phyloP scores from a whole-genome alignment of 2,113 vertebrate genomes.

The Struthio camelus region DNA sequence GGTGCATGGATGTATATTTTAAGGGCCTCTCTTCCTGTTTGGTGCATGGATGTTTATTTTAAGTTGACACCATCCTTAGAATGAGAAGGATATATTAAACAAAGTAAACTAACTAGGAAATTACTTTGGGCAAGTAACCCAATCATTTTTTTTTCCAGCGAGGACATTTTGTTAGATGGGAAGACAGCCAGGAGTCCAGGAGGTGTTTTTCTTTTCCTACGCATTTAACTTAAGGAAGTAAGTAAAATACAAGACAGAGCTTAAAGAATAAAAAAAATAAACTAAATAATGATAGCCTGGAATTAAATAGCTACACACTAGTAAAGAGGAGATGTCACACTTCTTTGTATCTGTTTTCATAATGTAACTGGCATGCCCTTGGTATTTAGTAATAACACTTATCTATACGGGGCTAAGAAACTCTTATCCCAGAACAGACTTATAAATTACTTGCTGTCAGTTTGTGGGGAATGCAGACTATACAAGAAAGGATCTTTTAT shows the following conservation, averaged over 20 bases:
- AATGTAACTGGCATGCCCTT: not conserved
- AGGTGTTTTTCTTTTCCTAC: slow-evolving; percentile 25
- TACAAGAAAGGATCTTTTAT: slow-evolving; percentile 1
- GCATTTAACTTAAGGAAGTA: slow-evolving; percentile 59
- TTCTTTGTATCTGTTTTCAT: not conserved
- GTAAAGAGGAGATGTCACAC: not conserved
- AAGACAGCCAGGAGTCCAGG: slow-evolving; percentile 40
- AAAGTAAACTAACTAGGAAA: slow-evolving; percentile 31
- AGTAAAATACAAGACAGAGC: slow-evolving; percentile 34
- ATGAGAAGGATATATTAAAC: slow-evolving; percentile 9
- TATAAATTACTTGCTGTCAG: slow-evolving; percentile 48
- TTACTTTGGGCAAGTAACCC: slow-evolving; percentile 28
- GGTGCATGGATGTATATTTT: not conserved
- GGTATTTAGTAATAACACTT: slow-evolving; percentile 38
- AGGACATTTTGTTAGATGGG: slow-evolving; percentile 43
- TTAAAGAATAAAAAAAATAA: slow-evolving; percentile 38
- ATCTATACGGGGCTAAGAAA: slow-evolving; percentile 18
- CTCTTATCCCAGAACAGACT: not conserved
- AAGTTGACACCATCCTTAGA: not conserved
- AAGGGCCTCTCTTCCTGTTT: slow-evolving; percentile 36
- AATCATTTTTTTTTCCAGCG: slow-evolving; percentile 4
- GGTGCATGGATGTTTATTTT: not conserved
- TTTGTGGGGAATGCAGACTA: slow-evolving; percentile 39
- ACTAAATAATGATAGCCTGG: slow-evolving; percentile 9
- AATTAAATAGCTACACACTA: slow-evolving; percentile 36